Base-by-base conservation (phyloP, 2,888 invertebrate genomes). In the Latrodectus elegans region DNA sequence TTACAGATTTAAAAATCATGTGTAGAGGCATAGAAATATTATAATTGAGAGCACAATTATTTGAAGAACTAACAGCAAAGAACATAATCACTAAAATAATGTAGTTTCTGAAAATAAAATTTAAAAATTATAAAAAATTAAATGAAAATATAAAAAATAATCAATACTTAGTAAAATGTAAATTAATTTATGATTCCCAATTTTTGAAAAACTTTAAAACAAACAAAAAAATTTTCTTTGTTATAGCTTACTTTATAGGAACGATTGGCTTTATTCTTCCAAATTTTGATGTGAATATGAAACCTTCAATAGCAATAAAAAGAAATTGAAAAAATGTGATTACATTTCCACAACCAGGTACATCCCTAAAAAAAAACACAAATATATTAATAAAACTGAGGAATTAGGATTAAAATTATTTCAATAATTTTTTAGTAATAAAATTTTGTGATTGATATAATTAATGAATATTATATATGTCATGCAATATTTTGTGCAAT, bases 21-120 rank as follows among this genome's bases (percentile, higher is more conserved):
- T 99, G 99, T 72, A 99, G 93, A 0, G 99, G 99, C 95, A 99
- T 98, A 0, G 99, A 95, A 91, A 99, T 98, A 92, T 99, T 97
- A 91, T 97, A 99, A 92, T 96, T 95, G 91, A 99, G 96, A 0
- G 98, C 98, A 93, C 97, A 97, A 92, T 99, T 99, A 22, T 97
- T 97, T 89, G 96, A 95, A 0, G 98, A 96, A 92, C 97, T 99
- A 17, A 96, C 95, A 0, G 96, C 93, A 93, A 98, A 99, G 93
- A 99, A 99, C 93, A 98, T 95, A 14, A 94, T 93, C 0, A 99
- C 98, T 84, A 99, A 93, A 73, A 95, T 92, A 10, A 95, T 91
- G 92, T 99, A 99, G 90, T 96, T 95, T 91, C 95, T 93, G 91
- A 70, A 92, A 90, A 91, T 78, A 90, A 78, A 89, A 82, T 72